Base-by-base conservation (phyloP, 2,797 vertebrate species). In the Urosaurus nigricauda region DNA sequence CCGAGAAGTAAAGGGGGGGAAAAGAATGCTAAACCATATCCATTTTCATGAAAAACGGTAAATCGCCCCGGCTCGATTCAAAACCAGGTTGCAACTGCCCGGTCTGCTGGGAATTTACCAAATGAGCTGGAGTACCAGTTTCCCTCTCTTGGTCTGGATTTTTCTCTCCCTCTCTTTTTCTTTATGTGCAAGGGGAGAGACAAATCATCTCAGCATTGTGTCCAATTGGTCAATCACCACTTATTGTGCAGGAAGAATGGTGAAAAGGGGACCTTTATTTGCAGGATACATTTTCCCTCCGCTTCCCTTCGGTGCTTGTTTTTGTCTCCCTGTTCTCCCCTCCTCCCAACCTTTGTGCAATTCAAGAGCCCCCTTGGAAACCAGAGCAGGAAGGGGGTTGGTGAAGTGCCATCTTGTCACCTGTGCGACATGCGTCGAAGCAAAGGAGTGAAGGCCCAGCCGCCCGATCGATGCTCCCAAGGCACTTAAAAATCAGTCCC, bases 161-260 rank as follows among this genome's bases (percentile, higher is more conserved):
- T 82, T 63, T 58, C 2, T 40, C 1, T 8, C 3, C 0, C 5
- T 24, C 4, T 43, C 2, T 21, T 58, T 21, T 11, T 43, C 13
- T 68, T 68, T 32, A 68, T 68, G 65, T 68, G 65, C 65, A 9
- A 29, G 9, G 40, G 51, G 65, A 40, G 68, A 70, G 53, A 8
- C 78, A 85, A 86, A 89, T 89, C 71, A 82, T 81, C 43, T 68
- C 37, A 11, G 70, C 88, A 89, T 89, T 89, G 53, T 86, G 43
- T 65, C 84, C 78, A 75, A 81, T 80, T 82, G 88, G 88, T 82
- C 88, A 86, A 89, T 89, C 88, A 89, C 65, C 35, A 53, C 71
- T 84, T 65, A 89, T 89, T 89, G 84, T 89, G 84, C 7, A 43
- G 9, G 47, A 32, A 75, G 83, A 85, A 68, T 51, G 43, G 40